Evolutionary conservation across 2,797 vertebrate genomes (phyloP).

Genomic region (Chelidonichthys spinosus): DNA sequence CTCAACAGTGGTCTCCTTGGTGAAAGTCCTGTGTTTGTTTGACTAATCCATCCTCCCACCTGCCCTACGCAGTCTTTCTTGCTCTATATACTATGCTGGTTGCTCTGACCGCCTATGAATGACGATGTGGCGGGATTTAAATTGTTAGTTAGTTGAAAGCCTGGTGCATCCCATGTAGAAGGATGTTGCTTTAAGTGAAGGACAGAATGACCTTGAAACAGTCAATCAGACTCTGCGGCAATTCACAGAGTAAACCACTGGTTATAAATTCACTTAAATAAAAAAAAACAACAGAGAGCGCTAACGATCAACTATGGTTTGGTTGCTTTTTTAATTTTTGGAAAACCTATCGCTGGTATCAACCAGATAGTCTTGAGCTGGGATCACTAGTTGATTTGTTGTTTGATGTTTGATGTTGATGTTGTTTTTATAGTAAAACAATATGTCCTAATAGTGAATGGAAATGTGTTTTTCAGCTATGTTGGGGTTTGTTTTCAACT

Average conservation of each 20-base stretch:
- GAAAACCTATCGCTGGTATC: not conserved
- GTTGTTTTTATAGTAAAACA: no score
- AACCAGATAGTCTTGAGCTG: not conserved
- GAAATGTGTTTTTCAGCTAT: not conserved
- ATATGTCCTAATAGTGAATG: not conserved
- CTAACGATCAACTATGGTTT: not conserved
- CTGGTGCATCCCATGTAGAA: not conserved
- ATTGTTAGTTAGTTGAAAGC: no score
- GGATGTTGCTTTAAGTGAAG: slow-evolving; percentile 4
- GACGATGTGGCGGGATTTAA: no score
- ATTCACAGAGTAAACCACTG: not conserved
- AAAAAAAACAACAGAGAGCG: not conserved
- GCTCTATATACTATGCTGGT: not conserved
- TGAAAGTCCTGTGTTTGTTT: no score
- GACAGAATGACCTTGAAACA: not conserved
- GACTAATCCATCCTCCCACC: not conserved
- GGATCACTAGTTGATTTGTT: not conserved
- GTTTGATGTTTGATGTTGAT: no score
- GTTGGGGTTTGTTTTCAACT: not conserved
- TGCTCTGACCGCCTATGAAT: no score
- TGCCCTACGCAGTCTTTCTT: not conserved
- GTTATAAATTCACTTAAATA: not conserved
- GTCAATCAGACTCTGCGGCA: not conserved
- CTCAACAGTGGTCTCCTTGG: no score
- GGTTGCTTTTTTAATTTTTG: not conserved